These are phyloP conservation scores for Ovis canadensis DNA, from an alignment of 2,113 vertebrate species.

Conservation along the genomic window DNA sequence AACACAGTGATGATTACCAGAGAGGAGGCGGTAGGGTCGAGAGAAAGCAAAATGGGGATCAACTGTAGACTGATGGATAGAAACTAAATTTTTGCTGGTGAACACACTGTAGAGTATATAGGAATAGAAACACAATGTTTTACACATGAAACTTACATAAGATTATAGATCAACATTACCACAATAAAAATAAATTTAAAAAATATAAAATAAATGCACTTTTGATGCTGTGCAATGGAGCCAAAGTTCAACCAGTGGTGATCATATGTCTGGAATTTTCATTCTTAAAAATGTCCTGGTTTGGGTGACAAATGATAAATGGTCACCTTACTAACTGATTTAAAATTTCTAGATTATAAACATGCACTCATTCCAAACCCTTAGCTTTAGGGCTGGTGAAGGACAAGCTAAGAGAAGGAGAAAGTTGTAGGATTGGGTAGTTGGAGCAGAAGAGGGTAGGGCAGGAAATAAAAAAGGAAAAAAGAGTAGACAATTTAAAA, in stretches of 20 bases:
- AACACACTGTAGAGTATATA: neutral
- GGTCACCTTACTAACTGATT: neutral
- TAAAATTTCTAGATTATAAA: neutral
- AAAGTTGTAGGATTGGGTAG: neutral
- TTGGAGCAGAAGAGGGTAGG: neutral
- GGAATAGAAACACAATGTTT: neutral
- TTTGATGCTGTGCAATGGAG: fast-evolving
- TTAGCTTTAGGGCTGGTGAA: neutral
- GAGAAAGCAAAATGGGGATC: neutral
- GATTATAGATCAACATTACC: neutral
- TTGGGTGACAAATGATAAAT: neutral
- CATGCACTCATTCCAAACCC: neutral
- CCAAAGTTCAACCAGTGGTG: too few relatives aligned
- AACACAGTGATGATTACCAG: neutral
- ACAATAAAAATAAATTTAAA: neutral
- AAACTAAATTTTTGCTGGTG: neutral
- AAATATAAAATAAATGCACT: neutral
- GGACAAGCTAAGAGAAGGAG: neutral
- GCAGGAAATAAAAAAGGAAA: neutral
- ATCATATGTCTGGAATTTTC: neutral
- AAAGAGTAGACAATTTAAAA: neutral
- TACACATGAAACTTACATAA: neutral
- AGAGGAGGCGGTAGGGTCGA: neutral
- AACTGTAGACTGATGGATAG: neutral
- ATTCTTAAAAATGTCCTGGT: neutral